A percentile compares a stretch with the other conserved stretches of the same genome.
Evolutionary conservation across 1,140 invertebrate species (phyloP).

Genomic region (Agraylea sexmaculata): DNA sequence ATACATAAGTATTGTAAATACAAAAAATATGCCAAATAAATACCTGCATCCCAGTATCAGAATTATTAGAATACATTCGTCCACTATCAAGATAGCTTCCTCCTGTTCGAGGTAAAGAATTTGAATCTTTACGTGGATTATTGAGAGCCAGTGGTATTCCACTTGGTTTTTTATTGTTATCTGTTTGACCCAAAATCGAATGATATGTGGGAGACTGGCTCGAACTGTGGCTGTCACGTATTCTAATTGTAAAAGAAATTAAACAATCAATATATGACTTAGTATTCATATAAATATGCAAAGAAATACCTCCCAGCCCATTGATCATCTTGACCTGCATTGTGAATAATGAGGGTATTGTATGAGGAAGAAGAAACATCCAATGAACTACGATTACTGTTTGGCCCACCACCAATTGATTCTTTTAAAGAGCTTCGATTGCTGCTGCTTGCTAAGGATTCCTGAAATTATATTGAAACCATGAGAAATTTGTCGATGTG

Average conservation of each 20-base stretch:
- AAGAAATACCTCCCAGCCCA: constrained; percentile 46
- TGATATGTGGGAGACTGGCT: constrained; percentile 38
- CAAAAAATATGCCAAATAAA: constrained; percentile 4
- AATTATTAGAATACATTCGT: constrained; percentile 35
- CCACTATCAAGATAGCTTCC: constrained; percentile 36
- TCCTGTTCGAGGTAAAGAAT: constrained; percentile 24
- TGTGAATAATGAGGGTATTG: constrained; percentile 70
- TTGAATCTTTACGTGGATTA: constrained; percentile 12
- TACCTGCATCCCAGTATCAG: constrained; percentile 39
- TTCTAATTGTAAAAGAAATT: neutral
- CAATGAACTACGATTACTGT: constrained; percentile 60
- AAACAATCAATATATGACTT: neutral
- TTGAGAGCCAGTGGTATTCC: constrained; percentile 36
- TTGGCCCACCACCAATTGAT: constrained; percentile 52
- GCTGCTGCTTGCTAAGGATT: constrained; percentile 40
- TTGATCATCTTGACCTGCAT: constrained; percentile 51
- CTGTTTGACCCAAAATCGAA: constrained; percentile 17
- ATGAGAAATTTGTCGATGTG: neutral
- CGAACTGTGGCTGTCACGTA: constrained; percentile 27
- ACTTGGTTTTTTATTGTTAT: constrained; percentile 33
- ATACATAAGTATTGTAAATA: neutral
- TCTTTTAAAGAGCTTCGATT: constrained; percentile 60
- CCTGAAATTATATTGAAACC: constrained; percentile 22
- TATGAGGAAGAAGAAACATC: constrained; percentile 66
- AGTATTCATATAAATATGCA: constrained; percentile 2